These are phyloP conservation scores for Drosophila orosa DNA, from an alignment of 1,140 invertebrate species.

Conservation along the genomic window DNA sequence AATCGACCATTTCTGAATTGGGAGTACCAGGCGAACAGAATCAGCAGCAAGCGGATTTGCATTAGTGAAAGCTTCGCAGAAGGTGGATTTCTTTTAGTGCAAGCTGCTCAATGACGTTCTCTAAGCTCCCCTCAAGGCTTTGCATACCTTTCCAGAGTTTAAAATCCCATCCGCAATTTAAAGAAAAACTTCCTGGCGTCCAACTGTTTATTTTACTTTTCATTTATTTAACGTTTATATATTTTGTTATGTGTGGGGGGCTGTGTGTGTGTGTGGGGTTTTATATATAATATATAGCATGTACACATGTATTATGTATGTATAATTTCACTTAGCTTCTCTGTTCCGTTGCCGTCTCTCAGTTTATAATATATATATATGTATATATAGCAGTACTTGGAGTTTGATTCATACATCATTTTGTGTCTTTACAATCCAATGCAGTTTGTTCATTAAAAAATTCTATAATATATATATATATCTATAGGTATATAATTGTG, in stretches of 20 bases:
- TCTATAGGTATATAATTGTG: constrained; percentile 34
- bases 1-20: no score
- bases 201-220: constrained; percentile 30
- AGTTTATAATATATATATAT: constrained; percentile 7
- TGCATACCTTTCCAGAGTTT: no score
- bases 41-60: no score
- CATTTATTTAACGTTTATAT: constrained; percentile 50
- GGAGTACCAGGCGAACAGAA: no score
- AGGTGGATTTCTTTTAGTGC: no score
- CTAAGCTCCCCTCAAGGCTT: no score
- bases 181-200: background rate
- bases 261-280: constrained; percentile 22
- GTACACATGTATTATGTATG: constrained; percentile 20
- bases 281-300: constrained; percentile 31
- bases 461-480: constrained; percentile 23
- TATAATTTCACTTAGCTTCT: constrained; percentile 47
- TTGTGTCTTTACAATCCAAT: constrained; percentile 35
- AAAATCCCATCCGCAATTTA: no score
- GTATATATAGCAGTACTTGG: constrained; percentile 34
- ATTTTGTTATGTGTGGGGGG: constrained; percentile 26
- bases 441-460: constrained; percentile 32
- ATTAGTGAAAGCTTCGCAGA: no score
- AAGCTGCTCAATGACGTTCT: no score
- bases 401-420: constrained; percentile 32
- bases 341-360: constrained; percentile 26